Conservation (phyloP, 2,113 vertebrate genomes). For the Zosterops pallidus region DNA sequence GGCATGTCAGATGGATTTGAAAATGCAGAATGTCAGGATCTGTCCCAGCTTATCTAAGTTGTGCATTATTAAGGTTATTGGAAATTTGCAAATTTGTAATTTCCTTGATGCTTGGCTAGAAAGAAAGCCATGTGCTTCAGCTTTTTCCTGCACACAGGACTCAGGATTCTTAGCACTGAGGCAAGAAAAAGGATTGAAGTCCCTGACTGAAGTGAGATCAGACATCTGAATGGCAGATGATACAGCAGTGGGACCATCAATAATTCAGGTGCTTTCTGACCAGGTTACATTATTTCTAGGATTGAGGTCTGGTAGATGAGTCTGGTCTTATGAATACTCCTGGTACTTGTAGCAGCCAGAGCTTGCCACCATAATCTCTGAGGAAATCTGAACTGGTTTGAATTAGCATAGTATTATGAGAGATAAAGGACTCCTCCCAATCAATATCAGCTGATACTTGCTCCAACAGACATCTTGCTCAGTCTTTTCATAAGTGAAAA, state of each 20-base stretch:
- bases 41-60: neutral
- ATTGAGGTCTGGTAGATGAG: neutral
- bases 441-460: neutral
- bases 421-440: neutral
- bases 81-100: neutral
- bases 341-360: neutral
- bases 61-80: neutral
- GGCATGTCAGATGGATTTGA: neutral
- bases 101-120: neutral
- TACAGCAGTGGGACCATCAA: neutral
- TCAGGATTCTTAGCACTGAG: neutral
- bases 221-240: neutral
- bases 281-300: neutral
- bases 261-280: neutral
- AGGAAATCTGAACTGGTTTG: neutral
- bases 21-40: neutral
- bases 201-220: neutral
- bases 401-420: neutral
- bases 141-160: neutral
- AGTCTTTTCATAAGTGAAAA: neutral
- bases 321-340: neutral
- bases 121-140: neutral
- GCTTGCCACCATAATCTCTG: neutral
- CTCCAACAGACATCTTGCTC: neutral
- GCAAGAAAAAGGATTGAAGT: neutral